Conservation (phyloP, 2,888 invertebrate species). For the Troides helena region DNA sequence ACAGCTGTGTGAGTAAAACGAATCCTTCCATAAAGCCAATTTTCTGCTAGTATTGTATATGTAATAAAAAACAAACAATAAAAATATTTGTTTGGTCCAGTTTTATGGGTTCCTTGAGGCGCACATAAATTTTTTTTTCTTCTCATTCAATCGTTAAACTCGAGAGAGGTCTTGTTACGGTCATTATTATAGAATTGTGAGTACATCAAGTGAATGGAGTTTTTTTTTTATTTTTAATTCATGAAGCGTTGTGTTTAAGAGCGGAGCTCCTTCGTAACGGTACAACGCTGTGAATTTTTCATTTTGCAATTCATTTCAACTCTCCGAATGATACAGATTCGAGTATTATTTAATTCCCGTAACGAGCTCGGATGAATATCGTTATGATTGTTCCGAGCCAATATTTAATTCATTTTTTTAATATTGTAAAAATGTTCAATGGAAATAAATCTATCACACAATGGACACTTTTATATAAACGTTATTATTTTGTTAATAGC, state of each 20-base stretch:
- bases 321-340: neutral
- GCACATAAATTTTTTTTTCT: neutral
- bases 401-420: neutral
- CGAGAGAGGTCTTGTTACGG: neutral
- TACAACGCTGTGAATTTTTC: slow-evolving; percentile 17
- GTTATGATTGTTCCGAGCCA: neutral
- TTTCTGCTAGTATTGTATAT: neutral
- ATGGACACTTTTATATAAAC: no score
- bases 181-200: neutral
- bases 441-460: neutral
- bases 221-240: slow-evolving; percentile 12
- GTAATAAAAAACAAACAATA: neutral
- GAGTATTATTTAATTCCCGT: slow-evolving; percentile 2
- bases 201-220: neutral
- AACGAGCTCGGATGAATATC: neutral
- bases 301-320: slow-evolving; percentile 18
- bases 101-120: neutral
- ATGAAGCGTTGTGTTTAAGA: slow-evolving; percentile 12
- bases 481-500: no score
- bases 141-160: neutral
- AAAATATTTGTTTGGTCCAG: neutral
- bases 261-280: slow-evolving; percentile 6
- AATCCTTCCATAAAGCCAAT: neutral
- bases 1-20: neutral
- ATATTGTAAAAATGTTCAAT: neutral